Percentiles rank a stretch among this genome's conserved stretches.
phyloP scores from a whole-genome alignment of 1,140 invertebrate species.

The Chionoecetes opilio region DNA sequence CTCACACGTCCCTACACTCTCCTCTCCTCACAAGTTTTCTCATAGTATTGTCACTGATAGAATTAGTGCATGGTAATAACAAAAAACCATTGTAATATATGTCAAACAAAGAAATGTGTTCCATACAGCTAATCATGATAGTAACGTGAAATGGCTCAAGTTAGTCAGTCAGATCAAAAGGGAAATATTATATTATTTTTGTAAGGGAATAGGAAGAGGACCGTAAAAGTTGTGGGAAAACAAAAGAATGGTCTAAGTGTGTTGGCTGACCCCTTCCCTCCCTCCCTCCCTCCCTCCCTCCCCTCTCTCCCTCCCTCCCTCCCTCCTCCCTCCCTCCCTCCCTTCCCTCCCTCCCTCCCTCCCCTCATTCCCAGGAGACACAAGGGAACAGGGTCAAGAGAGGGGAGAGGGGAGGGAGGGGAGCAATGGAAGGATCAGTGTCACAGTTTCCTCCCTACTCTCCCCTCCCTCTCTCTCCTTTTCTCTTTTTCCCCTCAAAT shows the following conservation, averaged over 20 bases:
- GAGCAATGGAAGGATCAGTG: slow-evolving; percentile 33
- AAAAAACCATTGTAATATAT: too few relatives aligned
- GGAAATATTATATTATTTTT: too few relatives aligned
- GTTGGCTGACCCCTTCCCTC: background rate
- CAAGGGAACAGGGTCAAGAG: slow-evolving; percentile 22
- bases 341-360: background rate
- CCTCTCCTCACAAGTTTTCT: background rate
- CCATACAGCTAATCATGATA: too few relatives aligned
- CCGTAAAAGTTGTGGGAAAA: background rate
- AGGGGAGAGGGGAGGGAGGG: background rate
- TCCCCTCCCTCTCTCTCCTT: background rate
- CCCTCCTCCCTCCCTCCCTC: background rate
- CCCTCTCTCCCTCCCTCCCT: background rate
- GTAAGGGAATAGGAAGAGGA: too few relatives aligned
- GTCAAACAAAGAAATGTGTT: too few relatives aligned
- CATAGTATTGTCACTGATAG: too few relatives aligned
- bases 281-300: background rate
- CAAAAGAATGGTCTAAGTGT: background rate
- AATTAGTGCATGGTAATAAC: too few relatives aligned
- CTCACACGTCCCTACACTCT: background rate
- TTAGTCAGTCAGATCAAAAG: too few relatives aligned
- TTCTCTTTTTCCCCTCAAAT: background rate
- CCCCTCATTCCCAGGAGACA: background rate
- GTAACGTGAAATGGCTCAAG: too few relatives aligned
- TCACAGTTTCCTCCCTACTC: slow-evolving; percentile 7